Conservation (phyloP, 2,113 vertebrate species). For the Sinocyclocheilus grahami region DNA sequence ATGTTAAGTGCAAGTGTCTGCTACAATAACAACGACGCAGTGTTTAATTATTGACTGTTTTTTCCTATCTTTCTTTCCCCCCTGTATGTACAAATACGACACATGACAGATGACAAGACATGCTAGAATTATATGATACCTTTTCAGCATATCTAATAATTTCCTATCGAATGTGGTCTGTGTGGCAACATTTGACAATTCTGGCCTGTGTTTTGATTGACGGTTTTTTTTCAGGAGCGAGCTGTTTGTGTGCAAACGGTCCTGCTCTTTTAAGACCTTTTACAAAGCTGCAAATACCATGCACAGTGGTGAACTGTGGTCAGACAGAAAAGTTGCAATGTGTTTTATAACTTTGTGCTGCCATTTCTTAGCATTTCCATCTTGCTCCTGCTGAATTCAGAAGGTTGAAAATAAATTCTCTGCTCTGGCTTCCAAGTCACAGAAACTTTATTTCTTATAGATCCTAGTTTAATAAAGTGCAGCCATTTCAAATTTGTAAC, state of each 20-base stretch:
- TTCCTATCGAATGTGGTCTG: neutral
- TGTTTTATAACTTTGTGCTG: constrained; percentile 1
- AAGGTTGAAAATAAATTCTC: neutral
- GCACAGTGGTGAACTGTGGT: neutral
- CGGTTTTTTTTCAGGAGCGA: neutral
- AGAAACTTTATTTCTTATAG: neutral
- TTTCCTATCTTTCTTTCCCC: too few species aligned
- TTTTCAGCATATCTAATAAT: neutral
- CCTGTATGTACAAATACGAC: neutral
- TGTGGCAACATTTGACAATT: neutral
- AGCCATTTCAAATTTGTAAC: neutral
- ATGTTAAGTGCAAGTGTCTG: too few species aligned
- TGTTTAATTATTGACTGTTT: too few species aligned
- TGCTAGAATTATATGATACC: neutral
- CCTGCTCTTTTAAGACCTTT: constrained; percentile 28
- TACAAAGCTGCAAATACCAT: constrained; percentile 5
- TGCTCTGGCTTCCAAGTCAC: neutral
- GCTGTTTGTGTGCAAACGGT: neutral
- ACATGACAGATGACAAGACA: neutral
- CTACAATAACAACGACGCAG: too few species aligned
- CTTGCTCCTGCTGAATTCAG: neutral
- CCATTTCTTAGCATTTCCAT: constrained; percentile 3
- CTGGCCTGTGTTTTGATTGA: neutral
- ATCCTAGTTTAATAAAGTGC: neutral
- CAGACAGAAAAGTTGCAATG: constrained; percentile 2